Base-by-base conservation (phyloP, 2,888 invertebrate species). In the Dryococelus australis region DNA sequence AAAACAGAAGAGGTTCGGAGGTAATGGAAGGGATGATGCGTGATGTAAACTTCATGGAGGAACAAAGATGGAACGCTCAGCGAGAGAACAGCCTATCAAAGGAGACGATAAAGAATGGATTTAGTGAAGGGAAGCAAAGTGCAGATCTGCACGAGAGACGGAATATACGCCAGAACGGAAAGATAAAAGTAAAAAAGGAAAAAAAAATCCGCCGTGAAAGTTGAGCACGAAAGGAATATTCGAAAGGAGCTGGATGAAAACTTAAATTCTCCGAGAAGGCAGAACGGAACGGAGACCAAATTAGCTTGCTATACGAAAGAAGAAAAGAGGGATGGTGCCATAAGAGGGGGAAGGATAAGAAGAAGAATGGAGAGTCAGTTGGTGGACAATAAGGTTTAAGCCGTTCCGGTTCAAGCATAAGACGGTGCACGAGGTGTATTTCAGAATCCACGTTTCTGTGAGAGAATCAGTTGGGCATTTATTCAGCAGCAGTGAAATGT, bases 21-120 rank as follows among this genome's bases (percentile, higher is more conserved):
- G 65, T 65, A 65, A 65, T 65, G 65, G 65, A 65, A 65, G 65
- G 65, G 65, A 65, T 65, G 65, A 65, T 65, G 65, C n/a, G 24
- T 65, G 65, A 65, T n/a, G 65, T 65, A 65, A 65, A 65, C 65
- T 65, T n/a, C 65, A n/a, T n/a, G 65, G 65, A 65, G n/a, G 65
- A 65, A 65, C 65, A 65, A 65, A 65, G 65, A 65, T 24, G 65
- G 65, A n/a, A 65, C 8, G 13, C 13, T 1, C 20, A 8, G n/a
- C 24, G 24, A 24, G n/a, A 24, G 65, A 65, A n/a, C 65, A 65
- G 65, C 65, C 65, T 65, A 65, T 65, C 65, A 65, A 65, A 65
- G n/a, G 65, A 24, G n/a, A 65, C 65, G 65, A 65, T 65, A 65
- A 65, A 65, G 65, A 65, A 65, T 65, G 65, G 65, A 65, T 65